Evolutionary conservation across 2,797 vertebrate genomes (phyloP).

Genomic region (Takifugu ocellatus): DNA sequence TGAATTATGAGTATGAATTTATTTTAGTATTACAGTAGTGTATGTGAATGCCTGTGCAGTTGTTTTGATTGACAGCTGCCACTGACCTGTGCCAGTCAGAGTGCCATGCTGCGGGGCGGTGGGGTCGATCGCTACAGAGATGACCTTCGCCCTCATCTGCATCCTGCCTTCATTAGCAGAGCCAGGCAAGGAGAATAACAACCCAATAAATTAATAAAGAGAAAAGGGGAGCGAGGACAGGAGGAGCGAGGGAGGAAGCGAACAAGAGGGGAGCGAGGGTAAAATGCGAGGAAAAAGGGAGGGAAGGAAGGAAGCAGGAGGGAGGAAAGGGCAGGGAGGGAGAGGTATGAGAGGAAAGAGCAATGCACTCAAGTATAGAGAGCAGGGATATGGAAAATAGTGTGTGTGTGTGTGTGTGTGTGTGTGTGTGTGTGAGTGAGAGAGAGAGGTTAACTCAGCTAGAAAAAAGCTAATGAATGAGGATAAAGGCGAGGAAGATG

Average conservation of each 20-base stretch:
- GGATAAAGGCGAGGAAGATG: constrained; percentile 18
- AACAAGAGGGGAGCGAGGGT: constrained; percentile 48
- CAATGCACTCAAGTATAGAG: constrained; percentile 46
- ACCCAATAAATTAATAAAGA: constrained; percentile 82
- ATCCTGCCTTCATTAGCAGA: constrained; percentile 81
- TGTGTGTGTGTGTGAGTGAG: constrained; percentile 5
- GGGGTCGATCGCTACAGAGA: constrained; percentile 78
- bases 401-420: constrained; percentile 1
- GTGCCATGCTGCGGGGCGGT: constrained; percentile 72
- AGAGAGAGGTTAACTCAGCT: constrained; percentile 17
- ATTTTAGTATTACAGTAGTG: constrained; percentile 19
- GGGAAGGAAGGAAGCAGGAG: constrained; percentile 21
- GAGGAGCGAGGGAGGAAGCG: constrained; percentile 25
- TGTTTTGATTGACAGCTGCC: constrained; percentile 81
- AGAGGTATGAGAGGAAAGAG: constrained; percentile 43
- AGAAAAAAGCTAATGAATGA: constrained; percentile 31
- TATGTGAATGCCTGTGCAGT: constrained; percentile 20
- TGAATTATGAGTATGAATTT: constrained; percentile 21
- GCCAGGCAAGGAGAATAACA: constrained; percentile 78
- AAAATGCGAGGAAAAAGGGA: constrained; percentile 38
- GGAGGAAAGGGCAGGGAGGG: constrained; percentile 49
- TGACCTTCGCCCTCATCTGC: constrained; percentile 81
- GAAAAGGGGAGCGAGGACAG: constrained; percentile 47
- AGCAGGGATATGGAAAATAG: constrained; percentile 28
- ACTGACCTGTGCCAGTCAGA: constrained; percentile 79